These are phyloP conservation scores for Pentamera pediparva DNA, from an alignment of 53 echinoderm and acorn worm species.

Conservation along the genomic window DNA sequence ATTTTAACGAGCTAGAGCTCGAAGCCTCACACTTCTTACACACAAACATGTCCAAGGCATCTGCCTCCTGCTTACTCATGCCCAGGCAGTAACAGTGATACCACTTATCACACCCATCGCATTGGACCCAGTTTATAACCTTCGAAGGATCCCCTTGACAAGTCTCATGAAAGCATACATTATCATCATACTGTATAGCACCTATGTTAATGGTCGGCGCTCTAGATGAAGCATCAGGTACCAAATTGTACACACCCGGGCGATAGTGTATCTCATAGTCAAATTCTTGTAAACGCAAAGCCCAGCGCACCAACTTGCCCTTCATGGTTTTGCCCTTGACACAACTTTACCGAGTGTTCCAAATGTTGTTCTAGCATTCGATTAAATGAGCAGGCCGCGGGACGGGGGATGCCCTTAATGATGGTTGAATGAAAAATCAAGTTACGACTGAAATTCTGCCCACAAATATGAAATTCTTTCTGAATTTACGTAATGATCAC, in stretches of 20 bases:
- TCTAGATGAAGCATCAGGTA: conserved; percentile 22
- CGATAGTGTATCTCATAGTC: conserved; percentile 36
- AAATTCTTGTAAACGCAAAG: conserved; percentile 39
- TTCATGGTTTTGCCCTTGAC: conserved; percentile 3
- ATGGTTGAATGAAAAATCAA: too few relatives aligned
- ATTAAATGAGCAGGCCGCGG: too few relatives aligned
- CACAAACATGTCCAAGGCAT: not conserved
- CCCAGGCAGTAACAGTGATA: conserved; percentile 21
- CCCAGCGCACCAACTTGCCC: conserved; percentile 42
- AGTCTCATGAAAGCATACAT: conserved; percentile 15
- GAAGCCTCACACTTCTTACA: not conserved
- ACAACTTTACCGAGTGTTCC: too few relatives aligned
- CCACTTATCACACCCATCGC: conserved; percentile 45
- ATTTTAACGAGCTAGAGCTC: too few relatives aligned
- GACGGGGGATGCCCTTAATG: too few relatives aligned
- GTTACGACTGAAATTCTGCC: too few relatives aligned
- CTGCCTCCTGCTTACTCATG: conserved; percentile 15
- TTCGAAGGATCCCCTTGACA: conserved; percentile 1
- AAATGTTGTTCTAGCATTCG: too few relatives aligned
- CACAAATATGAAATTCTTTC: too few relatives aligned
- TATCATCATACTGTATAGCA: conserved; percentile 14
- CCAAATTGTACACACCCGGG: conserved; percentile 31
- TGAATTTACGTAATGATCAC: too few relatives aligned
- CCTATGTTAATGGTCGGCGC: conserved; percentile 1
- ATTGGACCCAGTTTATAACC: conserved; percentile 44